These are phyloP conservation scores for Guaruba guarouba DNA, from an alignment of 2,113 vertebrate species.

Conservation along the genomic window DNA sequence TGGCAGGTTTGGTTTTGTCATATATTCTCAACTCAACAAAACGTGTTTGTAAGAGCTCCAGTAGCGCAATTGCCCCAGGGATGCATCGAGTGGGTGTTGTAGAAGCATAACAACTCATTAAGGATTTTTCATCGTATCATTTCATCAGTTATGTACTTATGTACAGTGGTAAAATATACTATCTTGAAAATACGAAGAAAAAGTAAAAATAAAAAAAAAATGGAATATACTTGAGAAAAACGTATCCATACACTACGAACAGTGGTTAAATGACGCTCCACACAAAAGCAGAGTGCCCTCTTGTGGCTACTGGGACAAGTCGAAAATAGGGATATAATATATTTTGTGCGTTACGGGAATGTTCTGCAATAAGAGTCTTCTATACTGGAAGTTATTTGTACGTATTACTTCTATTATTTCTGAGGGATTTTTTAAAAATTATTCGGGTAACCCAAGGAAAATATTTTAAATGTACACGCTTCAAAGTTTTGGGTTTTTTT, in stretches of 20 bases:
- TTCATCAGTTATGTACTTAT: background rate
- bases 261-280: background rate
- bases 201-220: background rate
- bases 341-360: background rate
- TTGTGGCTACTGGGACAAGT: slow-evolving; percentile 53
- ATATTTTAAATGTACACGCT: background rate
- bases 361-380: background rate
- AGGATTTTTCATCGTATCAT: background rate
- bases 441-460: background rate
- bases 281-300: slow-evolving; percentile 78
- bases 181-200: background rate
- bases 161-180: background rate
- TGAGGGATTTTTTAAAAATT: background rate
- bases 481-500: background rate
- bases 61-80: accelerated
- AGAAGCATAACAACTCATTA: background rate
- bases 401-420: background rate
- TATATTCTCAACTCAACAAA: background rate
- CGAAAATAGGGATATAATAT: background rate
- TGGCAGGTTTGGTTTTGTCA: background rate
- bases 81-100: accelerated
- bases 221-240: background rate
- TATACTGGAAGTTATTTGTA: background rate
- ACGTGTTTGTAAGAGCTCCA: accelerated
- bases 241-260: background rate